phyloP scores from a whole-genome alignment of 2,888 invertebrate species.

The Pocota personata region DNA sequence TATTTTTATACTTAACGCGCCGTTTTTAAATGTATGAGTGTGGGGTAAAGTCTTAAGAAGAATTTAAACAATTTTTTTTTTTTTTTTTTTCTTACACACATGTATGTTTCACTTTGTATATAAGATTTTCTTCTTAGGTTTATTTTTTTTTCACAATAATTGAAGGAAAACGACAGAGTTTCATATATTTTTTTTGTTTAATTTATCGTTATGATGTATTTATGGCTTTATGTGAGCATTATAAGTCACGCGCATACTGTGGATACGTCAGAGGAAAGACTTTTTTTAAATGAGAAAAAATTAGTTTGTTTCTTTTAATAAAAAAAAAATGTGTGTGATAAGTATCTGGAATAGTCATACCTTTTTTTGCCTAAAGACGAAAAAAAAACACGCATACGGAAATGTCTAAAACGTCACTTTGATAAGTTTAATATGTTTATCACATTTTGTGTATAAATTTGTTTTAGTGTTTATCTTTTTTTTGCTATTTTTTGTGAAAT shows the following conservation, averaged over 20 bases:
- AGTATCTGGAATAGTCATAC: not conserved
- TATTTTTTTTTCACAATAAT: not conserved
- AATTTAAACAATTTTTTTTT: conserved; percentile 1
- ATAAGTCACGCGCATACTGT: conserved; percentile 45
- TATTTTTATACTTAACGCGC: conserved; percentile 47
- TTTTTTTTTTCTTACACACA: not conserved
- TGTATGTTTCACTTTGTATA: not conserved
- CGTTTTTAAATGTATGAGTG: conserved; percentile 1
- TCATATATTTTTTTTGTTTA: not conserved
- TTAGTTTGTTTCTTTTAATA: not conserved
- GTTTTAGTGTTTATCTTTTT: not conserved
- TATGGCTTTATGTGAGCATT: conserved; percentile 14
- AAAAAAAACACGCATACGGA: not conserved
- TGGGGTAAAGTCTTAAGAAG: conserved; percentile 7
- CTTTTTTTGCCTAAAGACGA: not conserved
- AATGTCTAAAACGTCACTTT: not conserved
- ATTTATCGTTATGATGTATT: conserved; percentile 21
- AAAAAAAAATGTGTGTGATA: not conserved
- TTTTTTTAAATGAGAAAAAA: not conserved
- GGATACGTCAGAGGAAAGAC: conserved; percentile 39
- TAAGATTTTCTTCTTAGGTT: not conserved
- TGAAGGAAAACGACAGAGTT: not conserved
- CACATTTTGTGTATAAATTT: not conserved
- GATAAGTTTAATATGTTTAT: not conserved
- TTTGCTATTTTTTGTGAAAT: not conserved